phyloP scores from a whole-genome alignment of 2,888 invertebrate species.

The Orthosia incerta region DNA sequence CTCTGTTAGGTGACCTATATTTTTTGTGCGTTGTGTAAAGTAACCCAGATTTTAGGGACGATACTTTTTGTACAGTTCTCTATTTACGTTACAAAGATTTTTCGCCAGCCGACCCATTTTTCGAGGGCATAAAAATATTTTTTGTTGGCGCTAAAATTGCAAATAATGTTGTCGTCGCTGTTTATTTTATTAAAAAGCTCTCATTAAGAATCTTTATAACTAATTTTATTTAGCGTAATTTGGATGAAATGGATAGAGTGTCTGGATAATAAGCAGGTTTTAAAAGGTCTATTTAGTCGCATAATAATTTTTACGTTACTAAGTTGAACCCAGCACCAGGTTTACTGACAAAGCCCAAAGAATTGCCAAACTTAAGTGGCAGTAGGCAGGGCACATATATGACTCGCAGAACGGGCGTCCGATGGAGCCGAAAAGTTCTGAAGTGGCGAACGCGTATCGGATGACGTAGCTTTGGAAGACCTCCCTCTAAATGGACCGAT shows the following conservation, averaged over 20 bases:
- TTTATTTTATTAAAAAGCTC: conserved; percentile 35
- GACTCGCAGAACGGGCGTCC: no score
- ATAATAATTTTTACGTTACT: not conserved
- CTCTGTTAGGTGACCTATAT: conserved; percentile 40
- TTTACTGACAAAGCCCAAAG: no score
- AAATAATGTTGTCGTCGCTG: conserved; percentile 28
- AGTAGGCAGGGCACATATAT: no score
- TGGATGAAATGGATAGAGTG: conserved; percentile 8
- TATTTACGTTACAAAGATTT: conserved; percentile 32
- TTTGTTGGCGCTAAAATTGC: conserved; percentile 28
- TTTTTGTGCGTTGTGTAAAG: conserved; percentile 25
- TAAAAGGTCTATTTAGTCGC: not conserved
- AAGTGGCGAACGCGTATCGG: no score
- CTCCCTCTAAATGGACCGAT: no score
- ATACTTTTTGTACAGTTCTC: conserved; percentile 19
- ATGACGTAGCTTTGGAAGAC: no score
- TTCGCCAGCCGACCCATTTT: conserved; percentile 31
- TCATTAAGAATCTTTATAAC: not conserved
- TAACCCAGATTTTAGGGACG: conserved; percentile 27
- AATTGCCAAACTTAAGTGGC: no score
- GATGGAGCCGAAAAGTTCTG: no score
- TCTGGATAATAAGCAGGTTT: conserved; percentile 3
- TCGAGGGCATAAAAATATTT: conserved; percentile 39
- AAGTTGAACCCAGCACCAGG: not conserved
- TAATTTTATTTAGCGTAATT: conserved; percentile 10